These are phyloP conservation scores for Thamnophis sirtalis DNA, from an alignment of 2,113 vertebrate genomes.

Conservation along the genomic window DNA sequence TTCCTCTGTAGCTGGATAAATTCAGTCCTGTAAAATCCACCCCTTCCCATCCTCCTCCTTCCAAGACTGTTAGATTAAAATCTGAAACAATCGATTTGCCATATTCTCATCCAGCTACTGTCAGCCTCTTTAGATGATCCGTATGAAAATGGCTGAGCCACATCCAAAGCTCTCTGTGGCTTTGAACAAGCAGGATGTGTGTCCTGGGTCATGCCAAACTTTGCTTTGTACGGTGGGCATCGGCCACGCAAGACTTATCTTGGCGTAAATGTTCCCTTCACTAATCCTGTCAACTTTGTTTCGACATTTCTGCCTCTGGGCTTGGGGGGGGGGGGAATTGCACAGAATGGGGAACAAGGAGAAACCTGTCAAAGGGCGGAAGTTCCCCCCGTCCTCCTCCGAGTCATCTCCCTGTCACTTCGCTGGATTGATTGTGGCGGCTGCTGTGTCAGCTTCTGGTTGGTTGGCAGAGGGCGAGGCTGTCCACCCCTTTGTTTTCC, in stretches of 20 bases:
- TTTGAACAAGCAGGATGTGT: background rate
- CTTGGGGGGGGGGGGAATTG: too few relatives aligned
- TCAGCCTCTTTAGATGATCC: background rate
- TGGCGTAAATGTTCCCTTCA: background rate
- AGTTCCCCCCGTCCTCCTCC: background rate
- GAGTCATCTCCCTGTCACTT: background rate
- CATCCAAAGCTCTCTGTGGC: background rate
- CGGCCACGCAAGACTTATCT: background rate
- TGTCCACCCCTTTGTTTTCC: background rate
- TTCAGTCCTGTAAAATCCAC: background rate
- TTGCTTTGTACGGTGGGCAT: background rate
- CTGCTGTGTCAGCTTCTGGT: background rate
- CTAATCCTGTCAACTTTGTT: background rate
- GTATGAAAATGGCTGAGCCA: background rate
- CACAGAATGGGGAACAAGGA: background rate
- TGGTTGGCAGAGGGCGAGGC: background rate
- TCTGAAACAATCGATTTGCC: background rate
- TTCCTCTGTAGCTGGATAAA: background rate
- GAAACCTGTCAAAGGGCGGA: too few relatives aligned
- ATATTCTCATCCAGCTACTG: background rate
- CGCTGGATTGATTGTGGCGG: accelerated
- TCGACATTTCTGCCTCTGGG: background rate
- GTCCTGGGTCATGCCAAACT: background rate
- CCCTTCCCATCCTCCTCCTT: background rate
- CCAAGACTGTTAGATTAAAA: background rate